Conservation (phyloP, 2,888 invertebrate genomes). For the Craniophora ligustri region DNA sequence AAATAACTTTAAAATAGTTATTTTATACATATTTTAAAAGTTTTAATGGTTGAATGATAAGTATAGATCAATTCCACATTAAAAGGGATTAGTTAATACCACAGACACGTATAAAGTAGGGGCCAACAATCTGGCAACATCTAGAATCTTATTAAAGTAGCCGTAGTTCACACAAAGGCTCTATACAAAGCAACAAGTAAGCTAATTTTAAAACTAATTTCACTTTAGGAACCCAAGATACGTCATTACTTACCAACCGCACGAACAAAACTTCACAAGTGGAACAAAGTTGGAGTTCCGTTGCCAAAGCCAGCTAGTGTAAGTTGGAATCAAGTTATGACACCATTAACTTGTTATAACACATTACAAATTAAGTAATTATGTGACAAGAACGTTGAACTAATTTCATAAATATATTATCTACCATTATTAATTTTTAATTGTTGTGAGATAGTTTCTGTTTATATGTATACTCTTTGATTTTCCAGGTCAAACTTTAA, state of each 20-base stretch:
- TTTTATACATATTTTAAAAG: too few relatives aligned
- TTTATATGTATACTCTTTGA: too few relatives aligned
- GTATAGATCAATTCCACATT: too few relatives aligned
- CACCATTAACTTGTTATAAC: slow-evolving; percentile 22
- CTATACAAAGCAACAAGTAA: slow-evolving; percentile 26
- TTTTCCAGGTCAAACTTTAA: too few relatives aligned
- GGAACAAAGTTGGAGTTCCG: slow-evolving; percentile 11
- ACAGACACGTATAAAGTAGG: too few relatives aligned
- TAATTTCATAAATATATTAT: not conserved
- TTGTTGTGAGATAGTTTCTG: too few relatives aligned
- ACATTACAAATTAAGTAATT: slow-evolving; percentile 26
- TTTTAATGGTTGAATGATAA: too few relatives aligned
- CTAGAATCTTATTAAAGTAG: slow-evolving; percentile 17
- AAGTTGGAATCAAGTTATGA: slow-evolving; percentile 29
- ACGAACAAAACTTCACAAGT: slow-evolving; percentile 24
- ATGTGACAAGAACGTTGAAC: slow-evolving; percentile 18
- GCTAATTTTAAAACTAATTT: slow-evolving; percentile 38
- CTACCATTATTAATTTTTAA: too few relatives aligned
- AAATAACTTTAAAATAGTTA: too few relatives aligned
- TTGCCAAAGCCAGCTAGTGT: slow-evolving; percentile 14
- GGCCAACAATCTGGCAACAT: slow-evolving; percentile 17
- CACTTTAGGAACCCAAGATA: slow-evolving; percentile 15
- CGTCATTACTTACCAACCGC: slow-evolving; percentile 7
- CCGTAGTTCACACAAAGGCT: slow-evolving; percentile 18
- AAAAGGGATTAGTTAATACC: too few relatives aligned